Evolutionary conservation across 2,797 vertebrate species (phyloP).

Genomic region (Chloroceryle inda): DNA sequence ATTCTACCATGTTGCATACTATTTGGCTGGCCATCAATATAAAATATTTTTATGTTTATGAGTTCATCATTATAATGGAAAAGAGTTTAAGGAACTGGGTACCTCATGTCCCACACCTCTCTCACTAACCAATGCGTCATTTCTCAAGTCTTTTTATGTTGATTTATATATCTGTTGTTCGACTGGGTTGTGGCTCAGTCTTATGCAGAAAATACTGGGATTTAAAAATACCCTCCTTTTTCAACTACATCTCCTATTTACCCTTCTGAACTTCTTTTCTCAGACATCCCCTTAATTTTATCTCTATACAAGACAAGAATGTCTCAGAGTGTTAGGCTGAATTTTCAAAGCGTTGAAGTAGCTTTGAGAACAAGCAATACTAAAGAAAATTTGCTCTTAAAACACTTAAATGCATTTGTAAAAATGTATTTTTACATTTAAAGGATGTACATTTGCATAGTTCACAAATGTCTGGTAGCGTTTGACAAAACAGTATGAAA

Average conservation of each 20-base stretch:
- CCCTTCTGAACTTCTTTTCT: not conserved
- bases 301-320: not conserved
- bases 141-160: not conserved
- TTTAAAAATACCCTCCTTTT: not conserved
- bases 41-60: not conserved
- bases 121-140: not conserved
- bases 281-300: not conserved
- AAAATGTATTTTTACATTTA: not conserved
- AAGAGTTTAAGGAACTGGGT: not conserved
- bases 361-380: not conserved
- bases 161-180: not conserved
- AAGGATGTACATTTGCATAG: not conserved
- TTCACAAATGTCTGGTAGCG: rapidly evolving
- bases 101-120: not conserved
- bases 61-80: not conserved
- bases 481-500: not conserved
- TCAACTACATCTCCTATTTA: not conserved
- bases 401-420: not conserved
- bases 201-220: not conserved
- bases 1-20: not conserved
- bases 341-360: not conserved
- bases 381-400: not conserved
- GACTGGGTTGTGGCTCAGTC: not conserved
- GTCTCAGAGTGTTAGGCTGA: not conserved
- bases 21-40: not conserved